phyloP scores from a whole-genome alignment of 1,140 invertebrate species.

The Muscidifurax raptorellus region DNA sequence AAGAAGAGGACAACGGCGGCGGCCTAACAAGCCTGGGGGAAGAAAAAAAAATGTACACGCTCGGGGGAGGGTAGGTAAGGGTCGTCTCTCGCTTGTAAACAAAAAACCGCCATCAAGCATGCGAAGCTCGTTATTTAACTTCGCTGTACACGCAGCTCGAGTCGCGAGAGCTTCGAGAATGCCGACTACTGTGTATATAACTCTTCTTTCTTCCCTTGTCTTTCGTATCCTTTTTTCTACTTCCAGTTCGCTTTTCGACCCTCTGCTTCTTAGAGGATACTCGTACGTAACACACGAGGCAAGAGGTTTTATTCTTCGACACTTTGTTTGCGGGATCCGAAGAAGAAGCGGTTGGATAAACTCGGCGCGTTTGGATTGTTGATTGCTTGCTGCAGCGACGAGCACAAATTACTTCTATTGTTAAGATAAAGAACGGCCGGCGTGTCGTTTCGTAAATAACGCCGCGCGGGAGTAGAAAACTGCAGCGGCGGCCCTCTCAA shows the following conservation, averaged over 20 bases:
- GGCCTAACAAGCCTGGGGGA: slow-evolving; percentile 31
- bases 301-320: slow-evolving; percentile 45
- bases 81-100: slow-evolving; percentile 49
- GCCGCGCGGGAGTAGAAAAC: not conserved
- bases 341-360: slow-evolving; percentile 18
- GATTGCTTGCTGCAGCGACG: not conserved
- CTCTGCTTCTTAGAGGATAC: not conserved
- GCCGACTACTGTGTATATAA: not conserved
- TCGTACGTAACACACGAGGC: slow-evolving; percentile 2
- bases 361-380: slow-evolving; percentile 33
- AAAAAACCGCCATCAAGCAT: slow-evolving; percentile 58
- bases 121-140: slow-evolving; percentile 61
- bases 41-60: not conserved
- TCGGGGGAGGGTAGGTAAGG: not conserved
- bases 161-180: slow-evolving; percentile 18
- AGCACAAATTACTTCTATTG: slow-evolving; percentile 46
- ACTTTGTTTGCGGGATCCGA: slow-evolving; percentile 50
- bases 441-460: slow-evolving; percentile 41
- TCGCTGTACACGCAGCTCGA: slow-evolving; percentile 36
- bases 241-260: slow-evolving; percentile 15
- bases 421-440: slow-evolving; percentile 41
- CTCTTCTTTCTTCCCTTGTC: slow-evolving; percentile 7
- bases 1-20: not conserved
- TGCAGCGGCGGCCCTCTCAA: slow-evolving; percentile 6
- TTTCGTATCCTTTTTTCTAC: not conserved